A percentile compares a stretch with the other conserved stretches of the same genome.
Evolutionary conservation across 2,888 invertebrate species (phyloP).

Genomic region (Entomobrya proxima): DNA sequence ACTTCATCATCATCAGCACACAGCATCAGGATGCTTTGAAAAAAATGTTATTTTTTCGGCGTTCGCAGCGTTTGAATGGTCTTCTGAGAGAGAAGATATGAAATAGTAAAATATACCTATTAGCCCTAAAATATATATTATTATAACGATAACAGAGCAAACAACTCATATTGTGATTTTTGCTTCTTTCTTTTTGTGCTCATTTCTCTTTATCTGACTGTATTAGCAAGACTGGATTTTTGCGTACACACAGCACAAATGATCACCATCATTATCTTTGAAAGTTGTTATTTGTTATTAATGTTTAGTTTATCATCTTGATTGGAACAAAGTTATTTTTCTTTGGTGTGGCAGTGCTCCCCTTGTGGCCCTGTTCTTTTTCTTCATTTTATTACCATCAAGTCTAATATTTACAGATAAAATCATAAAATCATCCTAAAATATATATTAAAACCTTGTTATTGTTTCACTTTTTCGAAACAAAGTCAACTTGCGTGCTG

Average conservation of each 20-base stretch:
- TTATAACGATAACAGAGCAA: background rate
- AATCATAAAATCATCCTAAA: slow-evolving; percentile 45
- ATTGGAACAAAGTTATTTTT: slow-evolving; percentile 31
- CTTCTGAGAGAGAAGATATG: background rate
- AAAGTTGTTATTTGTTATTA: background rate
- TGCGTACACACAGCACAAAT: background rate
- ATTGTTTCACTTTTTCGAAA: slow-evolving; percentile 37
- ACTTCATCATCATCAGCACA: background rate
- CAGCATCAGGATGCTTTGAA: background rate
- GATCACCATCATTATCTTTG: background rate
- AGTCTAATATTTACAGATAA: slow-evolving; percentile 41
- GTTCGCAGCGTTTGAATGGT: background rate
- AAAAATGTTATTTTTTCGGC: slow-evolving; percentile 11
- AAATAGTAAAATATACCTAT: background rate
- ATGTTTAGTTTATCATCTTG: background rate
- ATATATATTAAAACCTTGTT: slow-evolving; percentile 40
- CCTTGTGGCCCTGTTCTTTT: slow-evolving; percentile 23
- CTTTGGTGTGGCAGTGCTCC: background rate
- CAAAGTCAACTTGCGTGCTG: background rate
- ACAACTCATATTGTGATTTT: background rate
- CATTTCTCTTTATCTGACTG: background rate
- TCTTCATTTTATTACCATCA: slow-evolving; percentile 11
- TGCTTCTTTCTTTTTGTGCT: background rate
- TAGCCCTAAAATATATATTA: background rate
- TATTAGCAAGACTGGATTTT: slow-evolving; percentile 12